Evolutionary conservation across 1,140 invertebrate genomes (phyloP).

Genomic region (Eciton burchellii): DNA sequence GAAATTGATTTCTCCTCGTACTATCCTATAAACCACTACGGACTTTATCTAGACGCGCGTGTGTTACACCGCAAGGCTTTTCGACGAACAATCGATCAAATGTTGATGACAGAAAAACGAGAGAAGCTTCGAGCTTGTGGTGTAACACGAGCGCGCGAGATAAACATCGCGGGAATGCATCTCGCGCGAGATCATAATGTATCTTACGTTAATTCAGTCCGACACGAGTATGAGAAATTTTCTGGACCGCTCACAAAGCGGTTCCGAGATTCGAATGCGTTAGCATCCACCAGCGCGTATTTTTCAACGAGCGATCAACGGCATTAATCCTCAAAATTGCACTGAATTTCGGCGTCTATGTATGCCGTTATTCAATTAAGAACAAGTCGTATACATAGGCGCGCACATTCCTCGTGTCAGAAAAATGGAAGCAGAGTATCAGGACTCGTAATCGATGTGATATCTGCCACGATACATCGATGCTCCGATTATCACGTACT

Average conservation of each 20-base stretch:
- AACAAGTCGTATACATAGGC: not conserved
- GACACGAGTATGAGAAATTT: not conserved
- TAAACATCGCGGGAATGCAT: not conserved
- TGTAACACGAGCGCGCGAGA: not conserved
- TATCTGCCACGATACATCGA: not conserved
- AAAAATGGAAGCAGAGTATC: not conserved
- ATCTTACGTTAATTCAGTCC: not conserved
- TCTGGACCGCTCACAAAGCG: not conserved
- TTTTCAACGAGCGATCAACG: not conserved
- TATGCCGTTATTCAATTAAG: conserved; percentile 2
- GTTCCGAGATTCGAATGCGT: not conserved
- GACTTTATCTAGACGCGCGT: conserved; percentile 2
- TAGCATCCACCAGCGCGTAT: not conserved
- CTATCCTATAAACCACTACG: conserved; percentile 29
- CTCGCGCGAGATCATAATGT: not conserved
- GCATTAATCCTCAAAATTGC: not conserved
- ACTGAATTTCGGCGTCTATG: not conserved
- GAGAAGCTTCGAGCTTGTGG: not conserved
- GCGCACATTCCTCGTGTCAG: not conserved
- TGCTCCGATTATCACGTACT: not conserved
- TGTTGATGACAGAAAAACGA: not conserved
- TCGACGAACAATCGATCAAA: conserved; percentile 10
- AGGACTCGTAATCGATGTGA: conserved; percentile 12
- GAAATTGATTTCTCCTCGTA: conserved; percentile 54
- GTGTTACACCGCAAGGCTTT: conserved; percentile 4